A percentile compares a stretch with the other conserved stretches of the same genome.
These are phyloP conservation scores for Poeciliopsis infans DNA, from an alignment of 2,797 vertebrate genomes.

Conservation along the genomic window DNA sequence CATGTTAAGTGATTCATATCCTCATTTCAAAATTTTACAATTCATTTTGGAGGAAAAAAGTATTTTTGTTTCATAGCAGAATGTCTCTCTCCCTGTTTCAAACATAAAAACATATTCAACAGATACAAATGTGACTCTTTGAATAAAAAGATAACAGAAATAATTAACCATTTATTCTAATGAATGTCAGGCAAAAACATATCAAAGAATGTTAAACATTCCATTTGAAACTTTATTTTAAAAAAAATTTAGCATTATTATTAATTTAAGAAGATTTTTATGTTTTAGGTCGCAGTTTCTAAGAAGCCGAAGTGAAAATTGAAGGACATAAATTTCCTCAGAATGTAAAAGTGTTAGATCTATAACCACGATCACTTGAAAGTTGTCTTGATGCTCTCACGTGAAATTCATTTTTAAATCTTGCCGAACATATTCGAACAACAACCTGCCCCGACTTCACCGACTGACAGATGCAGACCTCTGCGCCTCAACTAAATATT, in stretches of 20 bases:
- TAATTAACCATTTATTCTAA: background rate
- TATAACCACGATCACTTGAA: background rate
- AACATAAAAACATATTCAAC: background rate
- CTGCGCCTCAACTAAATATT: background rate
- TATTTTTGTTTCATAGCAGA: background rate
- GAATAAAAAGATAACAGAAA: background rate
- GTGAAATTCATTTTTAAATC: background rate
- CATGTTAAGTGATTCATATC: background rate
- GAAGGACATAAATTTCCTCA: background rate
- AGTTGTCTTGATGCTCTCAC: background rate
- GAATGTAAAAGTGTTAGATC: background rate
- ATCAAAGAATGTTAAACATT: background rate
- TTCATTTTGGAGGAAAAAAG: background rate
- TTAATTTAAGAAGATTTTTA: background rate
- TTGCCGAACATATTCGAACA: background rate
- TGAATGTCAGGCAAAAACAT: background rate
- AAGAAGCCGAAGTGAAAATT: background rate
- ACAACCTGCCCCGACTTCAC: background rate
- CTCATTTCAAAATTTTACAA: background rate
- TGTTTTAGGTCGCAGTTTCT: background rate
- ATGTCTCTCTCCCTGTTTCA: background rate
- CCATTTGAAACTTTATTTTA: background rate
- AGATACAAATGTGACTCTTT: background rate
- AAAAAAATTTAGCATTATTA: too few relatives aligned
- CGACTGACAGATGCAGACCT: background rate